Conservation (phyloP, 1,140 invertebrate species). For the Pentalonia nigronervosa region DNA sequence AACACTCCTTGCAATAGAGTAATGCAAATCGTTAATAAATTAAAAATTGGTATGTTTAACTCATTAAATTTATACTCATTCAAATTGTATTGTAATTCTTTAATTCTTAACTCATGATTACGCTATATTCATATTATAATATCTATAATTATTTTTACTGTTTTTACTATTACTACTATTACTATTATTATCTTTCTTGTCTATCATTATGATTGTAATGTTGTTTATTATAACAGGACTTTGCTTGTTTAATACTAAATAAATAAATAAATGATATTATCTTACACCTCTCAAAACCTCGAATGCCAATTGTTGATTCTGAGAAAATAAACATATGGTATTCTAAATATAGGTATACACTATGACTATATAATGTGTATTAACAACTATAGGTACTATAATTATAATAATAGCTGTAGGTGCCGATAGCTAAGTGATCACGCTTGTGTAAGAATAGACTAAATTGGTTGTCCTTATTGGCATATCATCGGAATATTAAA, state of each 20-base stretch:
- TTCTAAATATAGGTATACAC: too few relatives aligned
- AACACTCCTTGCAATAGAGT: slow-evolving; percentile 1
- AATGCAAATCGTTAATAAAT: background rate
- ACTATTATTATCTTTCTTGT: too few relatives aligned
- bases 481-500: too few relatives aligned
- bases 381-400: too few relatives aligned
- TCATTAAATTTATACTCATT: background rate
- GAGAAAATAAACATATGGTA: too few relatives aligned
- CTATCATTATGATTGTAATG: background rate
- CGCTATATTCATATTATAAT: background rate
- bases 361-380: too few relatives aligned
- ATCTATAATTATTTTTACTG: background rate
- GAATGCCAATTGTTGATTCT: too few relatives aligned
- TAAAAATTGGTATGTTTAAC: slow-evolving; percentile 11
- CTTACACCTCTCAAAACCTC: too few relatives aligned
- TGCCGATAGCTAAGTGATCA: too few relatives aligned
- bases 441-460: too few relatives aligned
- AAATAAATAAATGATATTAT: slow-evolving; percentile 1
- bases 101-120: background rate
- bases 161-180: background rate
- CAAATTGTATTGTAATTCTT: background rate
- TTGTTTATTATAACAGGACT: background rate
- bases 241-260: slow-evolving; percentile 29
- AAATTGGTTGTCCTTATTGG: too few relatives aligned
- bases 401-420: too few relatives aligned